Base-by-base conservation (phyloP, 2,113 vertebrate species). In the Rhinolophus ferrumequinum region DNA sequence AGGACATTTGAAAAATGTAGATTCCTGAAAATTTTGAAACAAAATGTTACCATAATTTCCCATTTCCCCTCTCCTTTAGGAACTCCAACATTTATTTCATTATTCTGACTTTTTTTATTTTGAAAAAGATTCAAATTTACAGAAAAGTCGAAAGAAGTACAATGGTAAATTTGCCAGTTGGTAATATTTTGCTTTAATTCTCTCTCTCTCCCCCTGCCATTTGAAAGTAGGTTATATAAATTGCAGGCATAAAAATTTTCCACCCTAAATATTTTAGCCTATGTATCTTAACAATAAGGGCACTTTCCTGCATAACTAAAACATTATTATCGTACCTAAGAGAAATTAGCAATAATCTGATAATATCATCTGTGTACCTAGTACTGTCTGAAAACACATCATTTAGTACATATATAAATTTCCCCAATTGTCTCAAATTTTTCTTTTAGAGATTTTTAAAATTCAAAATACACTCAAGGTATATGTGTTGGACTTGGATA, bases 51-150 rank as follows among this genome's bases (percentile, higher is more conserved):
- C 33, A 64, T 64, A 47, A 89, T 64, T 73, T 58, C 30, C 3
- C 14, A 89, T 64, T 73, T 58, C 30, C 3, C 14, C 19, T 76
- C 35, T 76, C 6, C 9, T 79, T 69, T 73, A 93, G 33, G 11
- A 87, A 89, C 14, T 26, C 64, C 30, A 35, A n/a, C 8, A 83
- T 64, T 47, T 72, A 60, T 77, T 50, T 95, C 21, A 56, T 67
- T 38, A 88, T 66, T 15, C 66, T 67, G 28, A 9, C 77, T 60
- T 67, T 85, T 90, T 80, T 70, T 30, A 67, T 52, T 79, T 77
- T 79, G 75, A 72, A 92, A 95, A 38, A 26, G 3, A 56, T 88
- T 89, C 44, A 72, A 44, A 92, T 81, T 79, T 77, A 81, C 41
- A 47, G 54, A 62, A 66, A 67, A 82, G 70, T 41, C 92, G n/a